Evolutionary conservation across 1,140 invertebrate species (phyloP).

Genomic region (Cecropterus lyciades): DNA sequence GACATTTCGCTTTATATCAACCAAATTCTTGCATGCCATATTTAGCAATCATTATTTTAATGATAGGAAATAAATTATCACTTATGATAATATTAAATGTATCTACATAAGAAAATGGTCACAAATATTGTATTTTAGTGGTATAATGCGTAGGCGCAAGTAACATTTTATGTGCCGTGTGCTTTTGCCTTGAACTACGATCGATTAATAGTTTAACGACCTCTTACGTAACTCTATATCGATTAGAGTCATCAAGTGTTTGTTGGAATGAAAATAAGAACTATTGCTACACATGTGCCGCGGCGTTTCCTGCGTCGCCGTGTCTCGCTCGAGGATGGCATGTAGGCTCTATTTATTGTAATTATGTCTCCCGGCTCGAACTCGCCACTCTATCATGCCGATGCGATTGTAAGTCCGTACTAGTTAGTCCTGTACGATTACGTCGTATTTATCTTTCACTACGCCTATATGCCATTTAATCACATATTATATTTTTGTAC

Average conservation of each 20-base stretch:
- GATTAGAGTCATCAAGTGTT: conserved; percentile 5
- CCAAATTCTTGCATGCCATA: too few species aligned
- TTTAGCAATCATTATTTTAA: too few species aligned
- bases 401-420: conserved; percentile 36
- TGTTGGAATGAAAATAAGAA: conserved; percentile 34
- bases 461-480: neutral
- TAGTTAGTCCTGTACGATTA: conserved; percentile 23
- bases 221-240: conserved; percentile 16
- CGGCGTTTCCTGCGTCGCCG: conserved; percentile 46
- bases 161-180: too few species aligned
- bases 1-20: too few species aligned
- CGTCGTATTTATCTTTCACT: conserved; percentile 29
- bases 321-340: conserved; percentile 54
- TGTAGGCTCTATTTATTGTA: conserved; percentile 73
- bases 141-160: too few species aligned
- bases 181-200: conserved; percentile 1
- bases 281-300: conserved; percentile 26
- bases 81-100: too few species aligned
- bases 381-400: conserved; percentile 48
- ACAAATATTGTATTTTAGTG: too few species aligned
- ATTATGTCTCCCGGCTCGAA: conserved; percentile 56
- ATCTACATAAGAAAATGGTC: too few species aligned
- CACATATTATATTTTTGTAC: too few species aligned
- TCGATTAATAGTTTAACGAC: conserved; percentile 3
- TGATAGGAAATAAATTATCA: too few species aligned